Base-by-base conservation (phyloP, 35 echinoderm and acorn worm genomes). In the Apostichopus parvimensis region DNA sequence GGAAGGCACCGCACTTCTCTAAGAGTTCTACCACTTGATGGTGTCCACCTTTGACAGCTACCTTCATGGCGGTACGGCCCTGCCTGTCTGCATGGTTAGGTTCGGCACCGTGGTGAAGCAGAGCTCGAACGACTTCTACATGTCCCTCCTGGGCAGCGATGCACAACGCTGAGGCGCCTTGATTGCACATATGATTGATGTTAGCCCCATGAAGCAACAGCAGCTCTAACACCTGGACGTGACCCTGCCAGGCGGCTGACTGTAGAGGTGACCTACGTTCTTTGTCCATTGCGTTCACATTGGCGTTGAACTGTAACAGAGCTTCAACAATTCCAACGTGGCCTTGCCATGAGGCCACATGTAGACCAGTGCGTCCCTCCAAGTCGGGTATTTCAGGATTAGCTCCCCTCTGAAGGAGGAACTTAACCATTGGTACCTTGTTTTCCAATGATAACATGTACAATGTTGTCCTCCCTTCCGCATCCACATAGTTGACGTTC, bases 291-390 rank as follows among this genome's bases (percentile, higher is more conserved):
- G 94, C 92, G 88, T 99, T 95, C 5, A 92, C 93, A 76, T 96
- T 93, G 73, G 95, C 93, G 65, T 93, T 87, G 59, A 78, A 87
- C 24, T 52, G 22, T 8, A 99, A 79, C 21, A 99, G 90, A 71
- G 92, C 65, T 60, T 92, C 82, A 4, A 99, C 97, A 84, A 96
- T 93, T 52, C 95, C 95, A 57, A 91, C 82, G 82, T 99, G 95
- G 52, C 97, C 97, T 64, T 99, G 97, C 97, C 97, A 99, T n/a
- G 95, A 92, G 24, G 97, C 97, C 15, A 99, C 97, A 95, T 99
- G 97, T 4, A 99, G 88, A 68, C 95, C 90, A 65, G 95, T 99
- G 60, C 97, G 94, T 11, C 97, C 97, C 90, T 99, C 97, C 54
- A 95, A 65, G 61, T 99, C 97, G 13, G 87, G 77, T 77, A 91